Percentiles rank a stretch among this genome's conserved stretches.
Conservation (phyloP, 2,113 vertebrate species). For the Proteles cristata region DNA sequence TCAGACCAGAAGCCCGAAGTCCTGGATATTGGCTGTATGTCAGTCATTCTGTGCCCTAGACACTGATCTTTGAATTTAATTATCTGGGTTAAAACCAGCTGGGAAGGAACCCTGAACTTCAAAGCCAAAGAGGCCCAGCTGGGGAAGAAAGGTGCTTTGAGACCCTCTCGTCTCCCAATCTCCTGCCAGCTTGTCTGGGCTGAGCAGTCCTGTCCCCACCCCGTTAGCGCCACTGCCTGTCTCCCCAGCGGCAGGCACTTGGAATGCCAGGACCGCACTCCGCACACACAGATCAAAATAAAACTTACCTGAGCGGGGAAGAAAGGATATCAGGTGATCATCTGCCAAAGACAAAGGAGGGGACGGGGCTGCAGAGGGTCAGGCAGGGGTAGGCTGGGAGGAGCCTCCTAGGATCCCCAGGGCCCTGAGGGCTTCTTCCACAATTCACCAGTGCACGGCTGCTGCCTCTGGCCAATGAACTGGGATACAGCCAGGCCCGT, state of each 20-base stretch:
- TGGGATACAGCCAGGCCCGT: constrained; percentile 36
- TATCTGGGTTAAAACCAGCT: not conserved
- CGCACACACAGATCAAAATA: not conserved
- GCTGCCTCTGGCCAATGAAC: constrained; percentile 33
- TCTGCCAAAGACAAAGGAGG: not conserved
- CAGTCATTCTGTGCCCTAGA: not conserved
- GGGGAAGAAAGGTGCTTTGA: not conserved
- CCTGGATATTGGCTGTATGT: not conserved
- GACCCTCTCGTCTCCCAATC: not conserved
- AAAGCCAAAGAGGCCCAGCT: not conserved
- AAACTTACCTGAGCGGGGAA: not conserved
- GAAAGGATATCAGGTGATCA: not conserved
- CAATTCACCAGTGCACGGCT: not conserved
- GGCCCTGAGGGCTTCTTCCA: not conserved
- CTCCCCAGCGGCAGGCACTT: not conserved
- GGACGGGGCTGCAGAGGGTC: not conserved
- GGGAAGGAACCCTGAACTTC: not conserved
- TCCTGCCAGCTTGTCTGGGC: not conserved
- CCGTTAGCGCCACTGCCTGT: not conserved
- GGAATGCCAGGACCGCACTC: not conserved
- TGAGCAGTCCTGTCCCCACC: not conserved
- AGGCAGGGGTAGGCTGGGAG: not conserved
- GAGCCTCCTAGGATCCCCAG: not conserved
- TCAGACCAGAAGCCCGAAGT: not conserved
- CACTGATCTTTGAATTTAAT: not conserved